These are phyloP conservation scores for Amphimallon solstitiale DNA, from an alignment of 2,888 invertebrate genomes.

Conservation along the genomic window DNA sequence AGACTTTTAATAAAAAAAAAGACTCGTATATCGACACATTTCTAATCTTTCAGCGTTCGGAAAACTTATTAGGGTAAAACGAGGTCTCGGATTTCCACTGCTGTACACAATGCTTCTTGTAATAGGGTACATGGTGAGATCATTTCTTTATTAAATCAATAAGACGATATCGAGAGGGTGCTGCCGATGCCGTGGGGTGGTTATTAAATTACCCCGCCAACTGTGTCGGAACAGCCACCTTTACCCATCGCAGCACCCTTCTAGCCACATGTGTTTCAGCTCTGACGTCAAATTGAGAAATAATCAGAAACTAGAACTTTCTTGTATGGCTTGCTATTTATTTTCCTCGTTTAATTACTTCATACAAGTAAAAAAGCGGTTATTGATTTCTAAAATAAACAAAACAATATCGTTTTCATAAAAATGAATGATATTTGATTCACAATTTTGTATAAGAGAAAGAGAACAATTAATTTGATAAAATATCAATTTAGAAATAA, in stretches of 20 bases:
- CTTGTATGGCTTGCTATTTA: no score
- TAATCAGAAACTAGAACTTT: constrained; percentile 23
- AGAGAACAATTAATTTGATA: no score
- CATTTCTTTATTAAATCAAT: constrained; percentile 62
- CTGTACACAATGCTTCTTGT: constrained; percentile 26
- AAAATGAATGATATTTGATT: no score
- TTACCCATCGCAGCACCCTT: constrained; percentile 17
- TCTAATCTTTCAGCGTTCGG: background rate
- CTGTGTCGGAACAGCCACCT: constrained; percentile 48
- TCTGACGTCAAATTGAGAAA: constrained; percentile 31
- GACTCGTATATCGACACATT: background rate
- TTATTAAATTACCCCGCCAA: constrained; percentile 61
- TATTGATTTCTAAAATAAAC: no score
- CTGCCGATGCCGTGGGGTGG: constrained; percentile 52
- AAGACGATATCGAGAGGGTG: constrained; percentile 55
- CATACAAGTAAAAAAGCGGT: background rate
- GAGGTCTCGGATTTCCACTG: constrained; percentile 23
- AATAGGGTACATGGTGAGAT: constrained; percentile 51
- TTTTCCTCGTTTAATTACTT: background rate
- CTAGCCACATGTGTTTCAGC: constrained; percentile 36
- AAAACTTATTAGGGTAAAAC: constrained; percentile 27
- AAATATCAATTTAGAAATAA: no score
- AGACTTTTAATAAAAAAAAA: background rate
- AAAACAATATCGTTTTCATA: no score
- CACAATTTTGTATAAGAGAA: no score